Percentiles rank a stretch among this genome's conserved stretches.
Evolutionary conservation across 2,797 vertebrate genomes (phyloP).

Genomic region (Gadopsis marmoratus): DNA sequence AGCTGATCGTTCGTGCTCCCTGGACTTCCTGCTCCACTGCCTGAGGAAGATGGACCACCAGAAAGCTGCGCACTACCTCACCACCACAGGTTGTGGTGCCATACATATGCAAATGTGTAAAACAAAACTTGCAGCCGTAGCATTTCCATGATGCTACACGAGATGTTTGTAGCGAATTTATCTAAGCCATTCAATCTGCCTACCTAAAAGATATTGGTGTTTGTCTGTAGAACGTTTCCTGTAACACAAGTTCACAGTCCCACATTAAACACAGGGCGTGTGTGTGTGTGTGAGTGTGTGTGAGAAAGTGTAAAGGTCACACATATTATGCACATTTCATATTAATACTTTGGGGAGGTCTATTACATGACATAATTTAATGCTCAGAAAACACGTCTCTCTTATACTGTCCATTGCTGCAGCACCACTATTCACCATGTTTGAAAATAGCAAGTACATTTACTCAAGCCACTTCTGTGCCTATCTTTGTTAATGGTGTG

Average conservation of each 20-base stretch:
- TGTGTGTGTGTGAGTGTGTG: no score
- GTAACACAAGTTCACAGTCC: no score
- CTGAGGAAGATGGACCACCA: slow-evolving; percentile 86
- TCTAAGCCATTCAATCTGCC: not conserved
- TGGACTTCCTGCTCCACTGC: slow-evolving; percentile 85
- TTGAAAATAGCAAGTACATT: not conserved
- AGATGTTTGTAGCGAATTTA: not conserved
- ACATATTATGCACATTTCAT: no score
- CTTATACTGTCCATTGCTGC: no score
- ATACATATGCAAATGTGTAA: not conserved
- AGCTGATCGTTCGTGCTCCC: slow-evolving; percentile 83
- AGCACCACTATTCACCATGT: not conserved
- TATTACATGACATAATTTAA: no score
- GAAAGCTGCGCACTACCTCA: slow-evolving; percentile 84
- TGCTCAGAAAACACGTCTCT: no score
- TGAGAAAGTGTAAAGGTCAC: no score
- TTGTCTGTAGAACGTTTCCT: not conserved
- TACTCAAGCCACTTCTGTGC: not conserved
- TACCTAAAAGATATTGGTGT: not conserved
- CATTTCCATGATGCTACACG: not conserved
- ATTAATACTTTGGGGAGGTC: no score
- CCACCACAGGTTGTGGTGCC: slow-evolving; percentile 75
- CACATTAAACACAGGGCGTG: no score
- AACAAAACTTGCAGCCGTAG: no score
- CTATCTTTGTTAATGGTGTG: not conserved